A percentile compares a stretch with the other conserved stretches of the same genome.
Evolutionary conservation across 2,797 vertebrate genomes (phyloP).

Genomic region (Sebastes ruberrimus): DNA sequence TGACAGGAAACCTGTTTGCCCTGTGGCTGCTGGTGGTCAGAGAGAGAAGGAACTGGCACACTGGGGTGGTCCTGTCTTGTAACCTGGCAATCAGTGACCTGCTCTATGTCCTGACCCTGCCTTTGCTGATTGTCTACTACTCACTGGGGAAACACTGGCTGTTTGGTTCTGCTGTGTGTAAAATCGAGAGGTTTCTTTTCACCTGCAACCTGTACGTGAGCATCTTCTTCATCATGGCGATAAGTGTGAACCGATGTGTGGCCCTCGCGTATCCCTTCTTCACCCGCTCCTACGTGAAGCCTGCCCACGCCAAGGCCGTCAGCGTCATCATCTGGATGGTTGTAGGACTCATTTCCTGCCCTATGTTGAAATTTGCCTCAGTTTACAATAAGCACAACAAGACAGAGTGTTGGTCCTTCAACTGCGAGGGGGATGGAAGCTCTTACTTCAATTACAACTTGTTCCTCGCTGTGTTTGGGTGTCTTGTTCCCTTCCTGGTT

Average conservation of each 20-base stretch:
- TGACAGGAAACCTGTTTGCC: slow-evolving; percentile 82
- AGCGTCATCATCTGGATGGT: slow-evolving; percentile 76
- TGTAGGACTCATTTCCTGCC: slow-evolving; percentile 73
- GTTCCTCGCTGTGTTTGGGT: slow-evolving; percentile 75
- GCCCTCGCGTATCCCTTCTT: slow-evolving; percentile 84
- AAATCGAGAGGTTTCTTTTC: slow-evolving; percentile 86
- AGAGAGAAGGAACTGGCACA: slow-evolving; percentile 81
- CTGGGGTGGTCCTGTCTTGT: slow-evolving; percentile 82
- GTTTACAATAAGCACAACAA: fast-evolving
- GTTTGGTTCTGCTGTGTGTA: slow-evolving; percentile 76
- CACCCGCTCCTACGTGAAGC: slow-evolving; percentile 62
- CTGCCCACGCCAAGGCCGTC: slow-evolving; percentile 70
- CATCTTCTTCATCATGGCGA: slow-evolving; percentile 85
- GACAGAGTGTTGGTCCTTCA: slow-evolving; percentile 65
- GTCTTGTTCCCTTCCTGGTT: slow-evolving; percentile 83
- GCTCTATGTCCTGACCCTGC: slow-evolving; percentile 82
- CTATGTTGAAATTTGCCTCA: slow-evolving; percentile 77
- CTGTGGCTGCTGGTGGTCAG: slow-evolving; percentile 73
- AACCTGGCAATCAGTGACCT: slow-evolving; percentile 87
- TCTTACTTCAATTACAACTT: slow-evolving; percentile 74
- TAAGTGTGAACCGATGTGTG: slow-evolving; percentile 86
- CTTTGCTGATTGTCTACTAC: slow-evolving; percentile 81
- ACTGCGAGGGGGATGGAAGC: fast-evolving
- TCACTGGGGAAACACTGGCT: slow-evolving; percentile 73
- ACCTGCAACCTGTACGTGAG: slow-evolving; percentile 85